Evolutionary conservation across 2,888 invertebrate genomes (phyloP).

Genomic region (Yponomeuta evonymella): DNA sequence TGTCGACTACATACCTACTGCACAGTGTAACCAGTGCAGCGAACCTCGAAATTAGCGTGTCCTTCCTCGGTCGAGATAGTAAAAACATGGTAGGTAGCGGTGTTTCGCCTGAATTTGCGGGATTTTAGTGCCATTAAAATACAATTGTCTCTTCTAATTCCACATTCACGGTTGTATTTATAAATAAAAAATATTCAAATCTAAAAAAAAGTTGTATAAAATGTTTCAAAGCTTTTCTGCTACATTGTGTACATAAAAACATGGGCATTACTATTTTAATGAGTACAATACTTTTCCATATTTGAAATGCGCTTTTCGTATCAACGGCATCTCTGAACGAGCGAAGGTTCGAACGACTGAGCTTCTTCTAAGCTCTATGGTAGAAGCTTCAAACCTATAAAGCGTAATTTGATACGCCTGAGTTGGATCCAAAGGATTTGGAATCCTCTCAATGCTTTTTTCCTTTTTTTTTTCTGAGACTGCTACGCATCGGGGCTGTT

Average conservation of each 20-base stretch:
- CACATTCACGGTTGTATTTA: too few species aligned
- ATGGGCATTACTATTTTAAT: too few species aligned
- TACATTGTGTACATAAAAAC: too few species aligned
- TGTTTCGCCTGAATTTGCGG: too few species aligned
- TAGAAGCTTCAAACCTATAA: neutral
- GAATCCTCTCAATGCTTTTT: neutral
- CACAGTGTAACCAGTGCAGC: conserved; percentile 14
- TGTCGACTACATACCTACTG: conserved; percentile 26
- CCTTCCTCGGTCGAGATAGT: neutral
- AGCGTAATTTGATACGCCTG: neutral
- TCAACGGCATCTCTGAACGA: too few species aligned
- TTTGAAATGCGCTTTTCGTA: too few species aligned
- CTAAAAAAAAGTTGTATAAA: too few species aligned
- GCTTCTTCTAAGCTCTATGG: neutral
- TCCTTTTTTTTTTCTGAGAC: neutral
- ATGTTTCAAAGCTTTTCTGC: too few species aligned
- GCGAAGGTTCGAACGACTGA: neutral
- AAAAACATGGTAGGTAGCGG: neutral
- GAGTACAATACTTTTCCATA: too few species aligned
- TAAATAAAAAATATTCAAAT: too few species aligned
- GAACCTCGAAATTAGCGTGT: conserved; percentile 23
- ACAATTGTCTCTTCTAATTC: too few species aligned
- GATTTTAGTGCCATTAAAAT: too few species aligned
- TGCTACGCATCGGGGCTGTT: neutral
- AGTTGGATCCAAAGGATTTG: neutral